These are phyloP conservation scores for Melitaea cinxia DNA, from an alignment of 1,140 invertebrate species.

Conservation along the genomic window DNA sequence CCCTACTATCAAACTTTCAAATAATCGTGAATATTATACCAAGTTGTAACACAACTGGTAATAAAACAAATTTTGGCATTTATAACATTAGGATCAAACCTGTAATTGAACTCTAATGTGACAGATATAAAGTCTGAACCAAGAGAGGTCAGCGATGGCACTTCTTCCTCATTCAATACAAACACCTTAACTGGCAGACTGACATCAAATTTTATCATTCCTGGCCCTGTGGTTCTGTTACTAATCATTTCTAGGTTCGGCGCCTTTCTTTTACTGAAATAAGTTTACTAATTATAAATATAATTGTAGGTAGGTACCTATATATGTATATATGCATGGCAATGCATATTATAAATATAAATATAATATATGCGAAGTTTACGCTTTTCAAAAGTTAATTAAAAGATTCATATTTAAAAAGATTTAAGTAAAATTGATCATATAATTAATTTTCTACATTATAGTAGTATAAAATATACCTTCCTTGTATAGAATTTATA, in stretches of 20 bases:
- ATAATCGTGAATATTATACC: not conserved
- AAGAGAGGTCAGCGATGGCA: slow-evolving; percentile 83
- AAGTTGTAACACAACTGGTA: no score
- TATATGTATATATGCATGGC: no score
- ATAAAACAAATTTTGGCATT: not conserved
- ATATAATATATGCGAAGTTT: no score
- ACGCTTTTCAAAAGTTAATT: no score
- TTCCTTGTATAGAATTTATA: slow-evolving; percentile 84
- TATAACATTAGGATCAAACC: slow-evolving; percentile 61
- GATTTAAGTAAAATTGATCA: no score
- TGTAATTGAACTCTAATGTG: slow-evolving; percentile 78
- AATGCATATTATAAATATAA: no score
- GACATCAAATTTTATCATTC: slow-evolving; percentile 82
- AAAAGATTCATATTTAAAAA: no score
- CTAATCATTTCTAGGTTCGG: slow-evolving; percentile 77
- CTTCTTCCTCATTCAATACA: slow-evolving; percentile 84
- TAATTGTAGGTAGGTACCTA: no score
- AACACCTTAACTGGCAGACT: slow-evolving; percentile 83
- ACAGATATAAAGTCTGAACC: slow-evolving; percentile 82
- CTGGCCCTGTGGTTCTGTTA: slow-evolving; percentile 83
- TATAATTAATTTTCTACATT: no score
- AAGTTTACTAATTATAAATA: not conserved
- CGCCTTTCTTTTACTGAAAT: slow-evolving; percentile 59
- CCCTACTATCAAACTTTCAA: no score
- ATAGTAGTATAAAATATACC: slow-evolving; percentile 11